Evolutionary conservation across 2,113 vertebrate species (phyloP), one percentile per base, ranked within the genome.

Genomic region (Lucifuga dentata): DNA sequence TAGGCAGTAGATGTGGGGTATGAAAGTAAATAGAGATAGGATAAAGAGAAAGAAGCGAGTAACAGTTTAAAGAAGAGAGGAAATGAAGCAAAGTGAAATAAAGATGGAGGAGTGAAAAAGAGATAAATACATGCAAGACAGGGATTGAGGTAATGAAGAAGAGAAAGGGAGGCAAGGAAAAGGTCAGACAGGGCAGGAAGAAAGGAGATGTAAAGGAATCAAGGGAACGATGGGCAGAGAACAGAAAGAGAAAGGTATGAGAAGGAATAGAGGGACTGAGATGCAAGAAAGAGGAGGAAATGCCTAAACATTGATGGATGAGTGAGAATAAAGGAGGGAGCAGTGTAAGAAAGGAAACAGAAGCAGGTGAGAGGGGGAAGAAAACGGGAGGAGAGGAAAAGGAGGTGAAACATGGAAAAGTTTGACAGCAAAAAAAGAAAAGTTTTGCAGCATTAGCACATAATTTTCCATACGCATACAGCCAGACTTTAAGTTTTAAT

Each of bases 401-500:
- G n/a, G n/a, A n/a, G n/a, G n/a, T n/a, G n/a, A n/a, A n/a, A n/a
- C n/a, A n/a, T n/a, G n/a, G n/a, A n/a, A n/a, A n/a, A n/a, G n/a
- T n/a, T n/a, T 2, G 8, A 29, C 12, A 13, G 2, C 23, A 32
- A 26, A 13, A 49, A 5, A 39, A 12, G 36, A 23, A 33, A 20
- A 10, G 39, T 2, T 15, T 33, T 46, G 50, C 23, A 50, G 38
- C 38, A 41, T 33, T 23, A 46, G 40, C 57, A 57, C 12, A 40
- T 23, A 26, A 64, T 62, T 46, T 58, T 62, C 58, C 57, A 21
- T 8, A 50, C 33, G 16, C 26, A 1, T 35, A 29, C 35, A 53
- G 33, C 29, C 68, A 52, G 32, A 78, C 44, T 48, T 55, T 19
- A 29, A 66, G 56, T 68, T 70, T 73, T 76, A 81, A 78, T 86